Evolutionary conservation across 2,888 invertebrate genomes (phyloP).

Genomic region (Pammene fasciana): DNA sequence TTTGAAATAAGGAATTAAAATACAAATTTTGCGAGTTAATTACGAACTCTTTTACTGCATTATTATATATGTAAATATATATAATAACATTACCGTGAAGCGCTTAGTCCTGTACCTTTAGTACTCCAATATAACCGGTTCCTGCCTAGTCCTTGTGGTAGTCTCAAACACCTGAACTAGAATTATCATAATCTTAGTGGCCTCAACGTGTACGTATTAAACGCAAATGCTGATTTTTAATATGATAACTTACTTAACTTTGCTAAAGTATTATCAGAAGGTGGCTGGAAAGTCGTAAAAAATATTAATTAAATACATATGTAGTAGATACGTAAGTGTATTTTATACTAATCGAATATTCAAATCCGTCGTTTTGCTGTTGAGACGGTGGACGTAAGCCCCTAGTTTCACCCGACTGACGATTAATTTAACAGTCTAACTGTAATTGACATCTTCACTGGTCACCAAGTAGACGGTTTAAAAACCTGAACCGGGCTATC

Average conservation of each 20-base stretch:
- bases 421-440: constrained; percentile 24
- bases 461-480: constrained; percentile 29
- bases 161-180: neutral
- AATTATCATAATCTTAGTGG: neutral
- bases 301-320: no score
- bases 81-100: neutral
- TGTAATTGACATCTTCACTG: constrained; percentile 32
- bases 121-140: neutral
- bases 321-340: neutral
- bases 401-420: constrained; percentile 15
- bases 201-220: neutral
- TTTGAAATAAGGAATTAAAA: no score
- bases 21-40: no score
- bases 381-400: neutral
- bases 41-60: neutral
- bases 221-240: neutral
- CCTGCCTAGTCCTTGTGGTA: neutral
- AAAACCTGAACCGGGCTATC: constrained; percentile 23
- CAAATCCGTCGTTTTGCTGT: neutral
- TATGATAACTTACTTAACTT: neutral
- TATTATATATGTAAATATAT: neutral
- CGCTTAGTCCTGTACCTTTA: neutral
- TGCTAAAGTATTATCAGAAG: no score
- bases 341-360: neutral
- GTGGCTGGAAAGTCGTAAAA: no score